phyloP scores from a whole-genome alignment of 2,113 vertebrate species.

The Entelurus aequoreus region DNA sequence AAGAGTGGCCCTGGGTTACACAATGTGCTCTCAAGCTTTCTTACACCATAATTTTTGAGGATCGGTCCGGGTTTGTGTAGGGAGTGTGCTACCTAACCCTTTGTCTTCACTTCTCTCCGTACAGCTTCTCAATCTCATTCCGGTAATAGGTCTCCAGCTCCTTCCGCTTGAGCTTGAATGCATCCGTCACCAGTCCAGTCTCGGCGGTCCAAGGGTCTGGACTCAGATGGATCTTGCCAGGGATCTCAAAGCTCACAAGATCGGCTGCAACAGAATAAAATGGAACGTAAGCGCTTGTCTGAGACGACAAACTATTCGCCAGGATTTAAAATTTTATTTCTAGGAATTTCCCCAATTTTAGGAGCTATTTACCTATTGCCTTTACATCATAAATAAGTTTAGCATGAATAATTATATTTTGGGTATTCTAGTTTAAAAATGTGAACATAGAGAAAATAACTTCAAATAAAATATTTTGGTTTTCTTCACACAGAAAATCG shows the following conservation, averaged over 20 bases:
- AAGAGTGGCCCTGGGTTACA: background rate
- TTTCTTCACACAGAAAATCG: too few species aligned
- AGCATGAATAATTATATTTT: too few species aligned
- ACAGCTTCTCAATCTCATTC: conserved; percentile 88
- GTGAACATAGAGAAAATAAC: too few species aligned
- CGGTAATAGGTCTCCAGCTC: conserved; percentile 87
- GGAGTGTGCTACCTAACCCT: conserved; percentile 1
- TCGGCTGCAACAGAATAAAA: conserved; percentile 68
- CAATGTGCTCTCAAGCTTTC: conserved; percentile 31
- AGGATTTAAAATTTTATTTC: too few species aligned
- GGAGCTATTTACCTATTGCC: too few species aligned
- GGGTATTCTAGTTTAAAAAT: too few species aligned
- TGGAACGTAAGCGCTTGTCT: background rate
- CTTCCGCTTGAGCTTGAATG: conserved; percentile 93
- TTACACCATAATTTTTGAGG: background rate
- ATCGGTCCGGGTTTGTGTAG: conserved; percentile 21
- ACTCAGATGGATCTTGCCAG: conserved; percentile 86
- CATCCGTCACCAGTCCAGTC: conserved; percentile 91
- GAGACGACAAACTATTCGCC: background rate
- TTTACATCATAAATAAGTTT: too few species aligned
- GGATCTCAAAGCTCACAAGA: conserved; percentile 92
- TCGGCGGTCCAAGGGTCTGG: conserved; percentile 93
- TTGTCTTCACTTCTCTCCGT: conserved; percentile 73
- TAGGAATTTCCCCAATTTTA: too few species aligned
- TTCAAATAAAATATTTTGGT: too few species aligned